Evolutionary conservation across 1,140 invertebrate species (phyloP).

Genomic region (Papilio glaucus): DNA sequence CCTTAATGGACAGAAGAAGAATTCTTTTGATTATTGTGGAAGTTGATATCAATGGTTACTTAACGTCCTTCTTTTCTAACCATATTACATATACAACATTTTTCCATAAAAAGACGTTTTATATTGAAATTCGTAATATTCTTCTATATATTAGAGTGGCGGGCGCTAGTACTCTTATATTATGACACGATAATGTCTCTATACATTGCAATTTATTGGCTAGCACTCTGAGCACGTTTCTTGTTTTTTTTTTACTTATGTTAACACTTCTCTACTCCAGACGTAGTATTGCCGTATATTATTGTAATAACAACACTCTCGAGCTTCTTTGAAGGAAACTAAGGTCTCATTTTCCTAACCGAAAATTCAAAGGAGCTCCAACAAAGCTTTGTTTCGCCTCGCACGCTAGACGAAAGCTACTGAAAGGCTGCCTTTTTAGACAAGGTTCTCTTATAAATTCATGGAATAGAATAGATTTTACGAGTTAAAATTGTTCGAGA

Average conservation of each 20-base stretch:
- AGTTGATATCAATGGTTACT: no score
- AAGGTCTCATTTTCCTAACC: constrained; percentile 75
- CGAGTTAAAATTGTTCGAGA: constrained; percentile 72
- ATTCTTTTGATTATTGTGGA: no score
- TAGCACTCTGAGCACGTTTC: neutral
- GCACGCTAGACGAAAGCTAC: constrained; percentile 66
- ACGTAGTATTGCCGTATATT: constrained; percentile 67
- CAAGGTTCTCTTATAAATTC: constrained; percentile 79
- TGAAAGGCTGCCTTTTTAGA: constrained; percentile 80
- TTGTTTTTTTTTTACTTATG: neutral
- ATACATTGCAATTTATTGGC: neutral
- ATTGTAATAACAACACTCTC: constrained; percentile 77
- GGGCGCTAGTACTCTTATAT: neutral
- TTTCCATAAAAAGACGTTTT: no score
- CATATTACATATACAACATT: no score
- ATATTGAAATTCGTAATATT: no score
- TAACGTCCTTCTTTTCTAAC: no score
- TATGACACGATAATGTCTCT: no score
- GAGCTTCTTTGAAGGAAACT: constrained; percentile 68
- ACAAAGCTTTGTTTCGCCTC: constrained; percentile 82
- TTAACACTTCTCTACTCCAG: constrained; percentile 52
- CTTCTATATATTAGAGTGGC: neutral
- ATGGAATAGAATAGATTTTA: constrained; percentile 65
- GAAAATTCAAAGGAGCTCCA: constrained; percentile 78
- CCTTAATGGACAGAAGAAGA: no score